Evolutionary conservation across 2,888 invertebrate species (phyloP).

Genomic region (Nebria salina): DNA sequence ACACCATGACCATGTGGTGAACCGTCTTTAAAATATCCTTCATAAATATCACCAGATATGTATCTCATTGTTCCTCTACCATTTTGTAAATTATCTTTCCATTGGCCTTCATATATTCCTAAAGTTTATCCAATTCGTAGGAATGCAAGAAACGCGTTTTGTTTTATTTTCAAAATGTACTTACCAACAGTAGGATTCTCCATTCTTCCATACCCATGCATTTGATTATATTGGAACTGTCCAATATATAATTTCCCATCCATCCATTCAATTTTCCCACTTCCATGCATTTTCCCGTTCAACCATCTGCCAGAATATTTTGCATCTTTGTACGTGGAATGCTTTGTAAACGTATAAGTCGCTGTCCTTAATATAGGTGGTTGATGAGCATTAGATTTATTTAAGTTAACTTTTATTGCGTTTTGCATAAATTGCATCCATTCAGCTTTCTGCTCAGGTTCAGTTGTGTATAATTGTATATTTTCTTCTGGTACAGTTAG

Average conservation of each 20-base stretch:
- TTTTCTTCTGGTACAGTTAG: slow-evolving; percentile 83
- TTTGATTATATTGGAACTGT: slow-evolving; percentile 78
- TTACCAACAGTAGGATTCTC: slow-evolving; percentile 71
- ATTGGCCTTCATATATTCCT: slow-evolving; percentile 81
- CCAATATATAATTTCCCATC: slow-evolving; percentile 86
- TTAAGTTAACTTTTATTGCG: slow-evolving; percentile 75
- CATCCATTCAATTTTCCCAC: slow-evolving; percentile 82
- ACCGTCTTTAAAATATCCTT: slow-evolving; percentile 88
- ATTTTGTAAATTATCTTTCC: slow-evolving; percentile 85
- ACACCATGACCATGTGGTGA: slow-evolving; percentile 86
- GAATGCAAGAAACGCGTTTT: too few species aligned
- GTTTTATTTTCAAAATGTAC: slow-evolving; percentile 49
- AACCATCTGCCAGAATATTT: slow-evolving; percentile 85
- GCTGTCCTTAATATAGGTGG: slow-evolving; percentile 79
- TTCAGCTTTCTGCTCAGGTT: slow-evolving; percentile 77
- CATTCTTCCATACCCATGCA: slow-evolving; percentile 78
- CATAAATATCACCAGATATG: slow-evolving; percentile 81
- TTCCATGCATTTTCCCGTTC: slow-evolving; percentile 84
- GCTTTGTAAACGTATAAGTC: slow-evolving; percentile 77
- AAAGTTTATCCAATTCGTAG: slow-evolving; percentile 49
- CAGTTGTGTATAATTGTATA: slow-evolving; percentile 72
- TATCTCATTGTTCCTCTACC: slow-evolving; percentile 83
- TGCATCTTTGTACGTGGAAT: slow-evolving; percentile 77
- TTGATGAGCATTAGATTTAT: slow-evolving; percentile 69
- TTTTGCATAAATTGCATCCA: slow-evolving; percentile 82